Base-by-base conservation (phyloP, 2,113 vertebrate genomes). In the Pelecanoides urinatrix region DNA sequence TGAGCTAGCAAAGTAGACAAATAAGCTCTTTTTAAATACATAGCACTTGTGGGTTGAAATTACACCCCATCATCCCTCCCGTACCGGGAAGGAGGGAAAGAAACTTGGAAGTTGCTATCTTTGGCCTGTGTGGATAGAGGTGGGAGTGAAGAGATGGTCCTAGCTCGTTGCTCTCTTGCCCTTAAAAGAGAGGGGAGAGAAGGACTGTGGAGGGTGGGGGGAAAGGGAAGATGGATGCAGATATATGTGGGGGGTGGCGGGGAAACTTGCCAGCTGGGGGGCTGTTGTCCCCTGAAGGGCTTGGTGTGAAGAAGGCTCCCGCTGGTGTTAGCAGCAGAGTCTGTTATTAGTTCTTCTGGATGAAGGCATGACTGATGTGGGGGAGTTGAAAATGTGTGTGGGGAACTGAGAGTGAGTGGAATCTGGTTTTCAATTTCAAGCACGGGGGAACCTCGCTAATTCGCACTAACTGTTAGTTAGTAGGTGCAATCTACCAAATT, bases 371-470 rank as follows among this genome's bases (percentile, higher is more conserved):
- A 65, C 90, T 97, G 92, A 81, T 96, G 86, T 94, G 95, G 94
- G 96, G 65, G 80, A 86, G 81, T 88, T 81, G 80, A 73, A 92
- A 87, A 79, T 97, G 89, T 85, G 86, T 85, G 84, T 1, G 94
- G 74, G 91, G 96, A 93, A 53, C 91, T 94, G 95, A 96, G 87
- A 95, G 67, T 93, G 92, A 97, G 94, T 97, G 88, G 92, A 97
- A 87, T 96, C 49, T 84, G 94, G 71, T 97, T 97, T 96, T 97
- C 94, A 93, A 71, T 96, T 87, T 96, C 56, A 97, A 90, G 91
- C 92, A 97, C 85, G 92, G 97, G 96, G 97, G 97, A 98, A 98
- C 97, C 97, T 98, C 97, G 97, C 97, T 98, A 98, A 98, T 98
- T 98, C 97, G 97, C 97, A 79, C 95, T 96, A 95, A 95, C 45